Base-by-base conservation (phyloP, 2,797 vertebrate genomes). In the Nyctibius grandis region DNA sequence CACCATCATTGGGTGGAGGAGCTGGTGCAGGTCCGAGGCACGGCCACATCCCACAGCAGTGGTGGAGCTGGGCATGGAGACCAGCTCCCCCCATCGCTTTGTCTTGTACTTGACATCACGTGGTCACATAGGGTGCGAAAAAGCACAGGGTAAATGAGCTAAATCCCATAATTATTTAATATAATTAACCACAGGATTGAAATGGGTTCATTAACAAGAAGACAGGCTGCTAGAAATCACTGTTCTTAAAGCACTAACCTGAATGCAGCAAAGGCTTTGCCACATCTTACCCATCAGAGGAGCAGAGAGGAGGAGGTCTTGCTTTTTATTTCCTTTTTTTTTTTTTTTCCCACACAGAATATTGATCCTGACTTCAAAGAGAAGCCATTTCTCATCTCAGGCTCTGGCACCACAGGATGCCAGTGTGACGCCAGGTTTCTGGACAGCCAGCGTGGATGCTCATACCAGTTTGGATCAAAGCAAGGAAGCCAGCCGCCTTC, bases 1-100 rank as follows among this genome's bases (percentile, higher is more conserved):
- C 60, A 7, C 38, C 6, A 0, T 0, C 91, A 23, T 4, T 1
- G 2, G 33, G 29, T 1, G 4, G 14, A 77, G 36, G 11, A 21
- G 31, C 57, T 3, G 2, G 87, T 21, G 3, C 36, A 44, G 65
- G n/a, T 10, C 63, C 0, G 1, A 45, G 69, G 53, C 51, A 76
- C 1, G 2, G 53, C 31, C 34, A 12, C 0, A 1, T 22, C 34
- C 29, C 7, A 0, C 0, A 1, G 65, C 45, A 60, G 20, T 9
- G 29, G 75, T 47, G 45, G 60, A 69, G 34, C 47, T 64, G 45
- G 54, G 47, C 73, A 42, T 1, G 9, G 79, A 75, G 23, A 14
- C 42, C 69, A 57, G 15, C 29, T 50, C 29, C 36, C 31, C 59
- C 65, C 54, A 26, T 34, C 45, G 33, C 47, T 78, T 56, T 0